These are phyloP conservation scores for Enteromius anoplus DNA, from an alignment of 2,797 vertebrate genomes.

Conservation along the genomic window DNA sequence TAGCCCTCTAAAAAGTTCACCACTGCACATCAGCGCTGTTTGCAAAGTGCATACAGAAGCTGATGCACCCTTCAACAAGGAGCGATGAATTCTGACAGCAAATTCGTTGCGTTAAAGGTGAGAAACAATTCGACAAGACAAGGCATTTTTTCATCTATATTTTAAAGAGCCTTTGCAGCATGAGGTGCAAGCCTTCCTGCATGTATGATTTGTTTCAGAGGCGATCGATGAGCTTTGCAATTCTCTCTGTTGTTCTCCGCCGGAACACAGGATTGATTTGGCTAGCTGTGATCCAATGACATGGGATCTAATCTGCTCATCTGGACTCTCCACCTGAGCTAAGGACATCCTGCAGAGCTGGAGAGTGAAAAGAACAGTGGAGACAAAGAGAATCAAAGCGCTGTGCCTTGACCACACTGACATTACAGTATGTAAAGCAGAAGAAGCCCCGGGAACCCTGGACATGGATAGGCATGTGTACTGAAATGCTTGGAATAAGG, in stretches of 20 bases:
- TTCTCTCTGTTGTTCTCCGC: conserved; percentile 50
- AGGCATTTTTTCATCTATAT: conserved; percentile 55
- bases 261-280: conserved; percentile 50
- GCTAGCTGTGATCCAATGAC: conserved; percentile 39
- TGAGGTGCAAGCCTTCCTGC: conserved; percentile 38
- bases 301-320: conserved; percentile 48
- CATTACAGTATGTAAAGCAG: conserved; percentile 1
- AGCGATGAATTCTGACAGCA: not conserved
- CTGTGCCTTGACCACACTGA: not conserved
- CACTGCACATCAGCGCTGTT: not conserved
- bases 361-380: conserved; percentile 7
- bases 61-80: not conserved
- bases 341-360: conserved; percentile 42
- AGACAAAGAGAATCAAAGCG: conserved; percentile 19
- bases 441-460: not conserved
- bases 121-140: conserved; percentile 38
- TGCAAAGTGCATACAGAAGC: not conserved
- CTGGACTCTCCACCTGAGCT: conserved; percentile 38
- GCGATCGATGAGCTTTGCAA: conserved; percentile 56
- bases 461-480: not conserved
- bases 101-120: conserved; percentile 18
- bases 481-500: not conserved
- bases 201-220: conserved; percentile 51
- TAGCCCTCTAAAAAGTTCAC: conserved; percentile 33
- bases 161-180: conserved; percentile 54